Evolutionary conservation across 2,797 vertebrate genomes (phyloP).

Genomic region (Caiman crocodilus): DNA sequence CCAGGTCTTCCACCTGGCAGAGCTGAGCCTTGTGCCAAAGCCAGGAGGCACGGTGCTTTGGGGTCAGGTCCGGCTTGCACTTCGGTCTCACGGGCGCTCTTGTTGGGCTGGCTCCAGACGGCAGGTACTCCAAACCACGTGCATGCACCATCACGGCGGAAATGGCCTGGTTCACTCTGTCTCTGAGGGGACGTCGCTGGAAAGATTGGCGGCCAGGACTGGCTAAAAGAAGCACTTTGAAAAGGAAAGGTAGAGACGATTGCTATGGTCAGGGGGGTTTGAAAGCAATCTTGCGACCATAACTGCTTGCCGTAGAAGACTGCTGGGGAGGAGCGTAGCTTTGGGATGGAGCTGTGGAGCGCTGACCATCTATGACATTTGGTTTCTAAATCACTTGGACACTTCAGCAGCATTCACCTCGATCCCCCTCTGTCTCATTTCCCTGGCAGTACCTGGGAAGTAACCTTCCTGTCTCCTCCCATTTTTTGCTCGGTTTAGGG

Average conservation of each 20-base stretch:
- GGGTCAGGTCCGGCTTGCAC: neutral
- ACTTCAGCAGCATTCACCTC: neutral
- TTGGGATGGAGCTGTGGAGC: neutral
- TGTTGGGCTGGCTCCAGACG: conserved; percentile 2
- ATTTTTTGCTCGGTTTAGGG: neutral
- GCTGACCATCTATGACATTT: neutral
- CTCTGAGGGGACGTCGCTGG: neutral
- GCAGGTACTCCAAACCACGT: neutral
- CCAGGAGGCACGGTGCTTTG: neutral
- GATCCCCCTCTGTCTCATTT: neutral
- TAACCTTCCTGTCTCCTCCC: neutral
- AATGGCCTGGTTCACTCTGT: neutral
- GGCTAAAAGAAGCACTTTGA: neutral
- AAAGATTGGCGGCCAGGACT: neutral
- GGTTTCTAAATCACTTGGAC: neutral
- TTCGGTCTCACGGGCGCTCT: neutral
- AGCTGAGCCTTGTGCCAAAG: neutral
- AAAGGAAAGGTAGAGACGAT: neutral
- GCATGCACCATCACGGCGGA: neutral
- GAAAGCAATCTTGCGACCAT: too few species aligned
- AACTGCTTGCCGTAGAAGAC: neutral
- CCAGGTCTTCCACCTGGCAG: neutral
- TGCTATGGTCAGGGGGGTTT: too few species aligned
- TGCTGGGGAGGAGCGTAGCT: neutral
- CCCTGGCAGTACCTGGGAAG: neutral